Evolutionary conservation across 2,888 invertebrate genomes (phyloP).

Genomic region (Andricus quercusramuli): DNA sequence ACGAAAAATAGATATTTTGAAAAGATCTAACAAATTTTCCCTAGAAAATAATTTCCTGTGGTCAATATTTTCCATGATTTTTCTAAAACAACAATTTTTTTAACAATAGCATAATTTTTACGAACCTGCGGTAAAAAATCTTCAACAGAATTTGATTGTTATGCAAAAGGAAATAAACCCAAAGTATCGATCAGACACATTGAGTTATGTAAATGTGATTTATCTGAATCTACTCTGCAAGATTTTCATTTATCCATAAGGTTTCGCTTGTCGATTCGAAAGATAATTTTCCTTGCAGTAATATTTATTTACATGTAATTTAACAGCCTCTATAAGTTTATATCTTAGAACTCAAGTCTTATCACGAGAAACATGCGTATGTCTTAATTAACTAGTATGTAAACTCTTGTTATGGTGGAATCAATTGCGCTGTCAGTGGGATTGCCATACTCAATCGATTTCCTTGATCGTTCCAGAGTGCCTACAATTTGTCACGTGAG

Average conservation of each 20-base stretch:
- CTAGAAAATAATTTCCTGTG: too few relatives aligned
- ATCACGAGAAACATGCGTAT: slow-evolving; percentile 10
- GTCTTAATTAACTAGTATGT: slow-evolving; percentile 12
- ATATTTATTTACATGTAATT: slow-evolving; percentile 25
- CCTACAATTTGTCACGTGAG: slow-evolving; percentile 21
- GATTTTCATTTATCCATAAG: not conserved
- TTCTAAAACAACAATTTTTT: too few relatives aligned
- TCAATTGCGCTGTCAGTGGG: slow-evolving; percentile 16
- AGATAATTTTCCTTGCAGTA: not conserved
- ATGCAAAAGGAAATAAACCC: too few relatives aligned
- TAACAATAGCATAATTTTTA: too few relatives aligned
- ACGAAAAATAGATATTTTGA: too few relatives aligned
- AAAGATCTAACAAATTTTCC: too few relatives aligned
- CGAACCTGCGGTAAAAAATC: too few relatives aligned
- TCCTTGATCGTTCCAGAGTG: slow-evolving; percentile 16
- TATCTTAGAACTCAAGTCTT: not conserved
- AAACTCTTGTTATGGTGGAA: slow-evolving; percentile 13
- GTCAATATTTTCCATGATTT: too few relatives aligned
- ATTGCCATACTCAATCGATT: slow-evolving; percentile 4
- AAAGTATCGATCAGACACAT: not conserved
- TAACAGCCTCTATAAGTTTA: not conserved
- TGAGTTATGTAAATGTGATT: not conserved
- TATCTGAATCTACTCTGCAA: not conserved
- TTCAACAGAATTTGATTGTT: too few relatives aligned
- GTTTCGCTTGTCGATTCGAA: not conserved